Percentiles rank a stretch among this genome's conserved stretches.
Conservation (phyloP, 1,140 invertebrate species). For the Himalopsyche phryganea region DNA sequence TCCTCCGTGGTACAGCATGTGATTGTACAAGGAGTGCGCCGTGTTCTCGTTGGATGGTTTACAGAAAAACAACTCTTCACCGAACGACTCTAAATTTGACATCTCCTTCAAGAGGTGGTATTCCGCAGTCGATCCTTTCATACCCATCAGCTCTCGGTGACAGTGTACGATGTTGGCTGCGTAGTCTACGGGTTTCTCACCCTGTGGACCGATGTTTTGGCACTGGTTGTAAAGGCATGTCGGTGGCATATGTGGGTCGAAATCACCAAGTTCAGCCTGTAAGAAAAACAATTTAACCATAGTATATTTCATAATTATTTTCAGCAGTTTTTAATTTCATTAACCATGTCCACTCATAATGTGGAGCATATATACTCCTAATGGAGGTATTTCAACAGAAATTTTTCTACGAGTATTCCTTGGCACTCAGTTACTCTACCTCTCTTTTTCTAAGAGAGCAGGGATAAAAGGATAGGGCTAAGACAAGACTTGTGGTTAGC, state of each 20-base stretch:
- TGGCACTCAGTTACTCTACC: too few relatives aligned
- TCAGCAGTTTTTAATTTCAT: too few relatives aligned
- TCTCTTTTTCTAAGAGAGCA: too few relatives aligned
- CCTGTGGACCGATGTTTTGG: conserved; percentile 57
- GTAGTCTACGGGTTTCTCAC: conserved; percentile 61
- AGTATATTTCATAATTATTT: too few relatives aligned
- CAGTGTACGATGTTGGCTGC: conserved; percentile 60
- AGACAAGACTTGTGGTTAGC: too few relatives aligned
- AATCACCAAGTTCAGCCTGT: conserved; percentile 69
- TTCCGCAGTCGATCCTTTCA: conserved; percentile 59
- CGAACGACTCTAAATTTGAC: conserved; percentile 73
- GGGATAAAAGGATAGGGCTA: too few relatives aligned
- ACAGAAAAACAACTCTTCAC: conserved; percentile 77
- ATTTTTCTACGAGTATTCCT: too few relatives aligned
- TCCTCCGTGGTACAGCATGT: conserved; percentile 46
- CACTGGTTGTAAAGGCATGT: conserved; percentile 60
- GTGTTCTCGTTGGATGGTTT: conserved; percentile 51
- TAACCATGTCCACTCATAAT: too few relatives aligned
- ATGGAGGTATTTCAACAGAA: too few relatives aligned
- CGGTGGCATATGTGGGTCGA: conserved; percentile 57
- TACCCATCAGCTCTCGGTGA: conserved; percentile 54
- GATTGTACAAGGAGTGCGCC: conserved; percentile 50
- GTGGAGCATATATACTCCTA: too few relatives aligned
- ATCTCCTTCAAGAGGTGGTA: conserved; percentile 80
- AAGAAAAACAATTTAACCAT: neutral